phyloP scores from a whole-genome alignment of 2,113 vertebrate species.

The Hemiprocne comata region DNA sequence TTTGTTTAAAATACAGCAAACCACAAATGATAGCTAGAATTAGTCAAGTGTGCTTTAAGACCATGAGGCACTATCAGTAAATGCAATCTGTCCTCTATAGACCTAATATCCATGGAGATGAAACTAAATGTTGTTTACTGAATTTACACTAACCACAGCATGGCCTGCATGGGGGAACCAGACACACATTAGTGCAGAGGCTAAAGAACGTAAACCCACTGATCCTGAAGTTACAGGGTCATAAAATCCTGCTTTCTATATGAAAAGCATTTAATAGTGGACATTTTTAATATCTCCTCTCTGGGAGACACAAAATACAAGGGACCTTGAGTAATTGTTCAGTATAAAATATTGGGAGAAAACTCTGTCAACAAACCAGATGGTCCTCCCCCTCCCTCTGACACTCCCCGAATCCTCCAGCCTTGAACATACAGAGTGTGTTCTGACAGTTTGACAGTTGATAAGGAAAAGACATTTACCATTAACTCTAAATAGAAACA shows the following conservation, averaged over 20 bases:
- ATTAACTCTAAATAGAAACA: slow-evolving; percentile 60
- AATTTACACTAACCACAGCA: slow-evolving; percentile 63
- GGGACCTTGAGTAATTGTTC: slow-evolving; percentile 65
- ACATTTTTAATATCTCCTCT: slow-evolving; percentile 65
- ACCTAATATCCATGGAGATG: slow-evolving; percentile 50
- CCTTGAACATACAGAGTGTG: slow-evolving; percentile 27
- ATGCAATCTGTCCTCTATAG: slow-evolving; percentile 51
- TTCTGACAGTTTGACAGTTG: slow-evolving; percentile 71
- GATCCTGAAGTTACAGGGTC: slow-evolving; percentile 69
- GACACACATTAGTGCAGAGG: slow-evolving; percentile 38
- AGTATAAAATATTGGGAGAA: slow-evolving; percentile 66
- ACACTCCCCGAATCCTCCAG: slow-evolving; percentile 31
- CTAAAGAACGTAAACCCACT: slow-evolving; percentile 69
- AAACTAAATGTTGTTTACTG: slow-evolving; percentile 61
- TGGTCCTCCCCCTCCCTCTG: background rate
- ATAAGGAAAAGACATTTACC: slow-evolving; percentile 53
- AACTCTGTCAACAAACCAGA: slow-evolving; percentile 67
- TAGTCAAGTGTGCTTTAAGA: slow-evolving; percentile 57
- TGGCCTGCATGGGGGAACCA: slow-evolving; percentile 30
- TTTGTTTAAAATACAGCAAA: slow-evolving; percentile 49
- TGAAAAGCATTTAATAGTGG: slow-evolving; percentile 72
- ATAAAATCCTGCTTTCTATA: slow-evolving; percentile 72
- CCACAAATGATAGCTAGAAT: slow-evolving; percentile 19
- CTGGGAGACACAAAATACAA: slow-evolving; percentile 58
- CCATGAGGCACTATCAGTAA: slow-evolving; percentile 44